These are phyloP conservation scores for Sminthurinus signatus DNA, from an alignment of 1,140 invertebrate genomes.

Conservation along the genomic window DNA sequence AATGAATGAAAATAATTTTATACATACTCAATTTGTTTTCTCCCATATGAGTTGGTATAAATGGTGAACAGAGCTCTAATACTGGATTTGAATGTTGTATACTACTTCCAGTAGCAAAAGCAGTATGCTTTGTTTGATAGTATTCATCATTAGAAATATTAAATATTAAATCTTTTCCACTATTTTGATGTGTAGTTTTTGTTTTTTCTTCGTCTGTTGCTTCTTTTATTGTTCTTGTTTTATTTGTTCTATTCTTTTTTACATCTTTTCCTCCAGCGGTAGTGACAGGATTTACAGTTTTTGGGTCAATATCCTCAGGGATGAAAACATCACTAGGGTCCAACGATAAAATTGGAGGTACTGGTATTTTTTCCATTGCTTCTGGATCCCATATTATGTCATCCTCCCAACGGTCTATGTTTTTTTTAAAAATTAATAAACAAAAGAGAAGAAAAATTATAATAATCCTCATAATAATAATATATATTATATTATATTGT, in stretches of 20 bases:
- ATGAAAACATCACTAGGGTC: conserved; percentile 88
- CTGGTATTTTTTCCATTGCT: conserved; percentile 77
- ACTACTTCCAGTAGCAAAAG: conserved; percentile 72
- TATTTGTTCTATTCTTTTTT: conserved; percentile 69
- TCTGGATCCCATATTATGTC: conserved; percentile 96
- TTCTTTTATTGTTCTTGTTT: conserved; percentile 91
- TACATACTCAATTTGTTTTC: conserved; percentile 62
- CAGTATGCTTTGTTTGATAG: conserved; percentile 81
- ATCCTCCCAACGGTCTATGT: conserved; percentile 81
- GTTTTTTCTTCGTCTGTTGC: conserved; percentile 89
- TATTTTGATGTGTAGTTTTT: conserved; percentile 82
- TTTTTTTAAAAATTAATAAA: too few relatives aligned
- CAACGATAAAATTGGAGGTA: conserved; percentile 87
- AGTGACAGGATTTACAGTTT: conserved; percentile 50
- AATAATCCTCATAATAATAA: too few relatives aligned
- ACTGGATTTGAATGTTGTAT: conserved; percentile 97
- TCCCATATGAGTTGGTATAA: conserved; percentile 89
- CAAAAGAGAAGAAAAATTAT: too few relatives aligned
- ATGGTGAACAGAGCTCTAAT: conserved; percentile 87
- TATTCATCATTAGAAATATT: conserved; percentile 98
- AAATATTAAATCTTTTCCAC: conserved; percentile 57
- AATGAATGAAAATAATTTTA: too few relatives aligned
- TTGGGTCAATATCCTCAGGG: conserved; percentile 85
- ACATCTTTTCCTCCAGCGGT: too few relatives aligned
- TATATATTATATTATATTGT: too few relatives aligned